Base-by-base conservation (phyloP, 2,888 invertebrate species). In the Cosmopolites sordidus region DNA sequence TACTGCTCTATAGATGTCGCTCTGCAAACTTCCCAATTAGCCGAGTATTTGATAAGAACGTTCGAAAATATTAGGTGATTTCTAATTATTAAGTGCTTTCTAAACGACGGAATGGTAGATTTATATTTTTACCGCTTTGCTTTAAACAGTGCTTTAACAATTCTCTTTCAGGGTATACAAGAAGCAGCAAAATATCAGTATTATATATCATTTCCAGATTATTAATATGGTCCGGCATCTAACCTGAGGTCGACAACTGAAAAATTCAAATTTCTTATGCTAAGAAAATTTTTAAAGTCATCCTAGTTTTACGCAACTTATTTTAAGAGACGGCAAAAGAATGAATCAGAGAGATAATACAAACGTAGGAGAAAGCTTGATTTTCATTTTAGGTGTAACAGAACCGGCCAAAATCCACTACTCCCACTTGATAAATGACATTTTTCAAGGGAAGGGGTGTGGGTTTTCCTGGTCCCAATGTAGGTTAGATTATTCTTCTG, bases 141-240 rank as follows among this genome's bases (percentile, higher is more conserved):
- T 33, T 33, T n/a, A 12, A 33, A 12, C 33, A 33, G 12, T 33
- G 11, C 33, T 12, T 33, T 5, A 12, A 11, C 33, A n/a, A 4
- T 33, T 33, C n/a, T 33, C 33, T 33, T 33, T 33, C 33, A 33
- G 33, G n/a, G 11, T 12, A 11, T 11, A 33, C 33, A 33, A 12
- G n/a, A 4, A 33, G 12, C 33, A 33, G 33, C 33, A 33, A 11
- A 11, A 33, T 22, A 33, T 33, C 33, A 33, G 33, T 33, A 33
- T 67, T 72, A 62, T 69, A 63, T 69, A 64, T 72, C 68, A 71
- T 73, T 73, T 65, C 71, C 72, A 72, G 71, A 72, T 69, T 68
- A 33, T 69, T 66, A 66, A 63, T 55, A 43, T 43, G 54, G 39
- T 41, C 50, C 29, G 49, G 51, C 55, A 18, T 49, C 50, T 51